A percentile compares a stretch with the other conserved stretches of the same genome.
These are phyloP conservation scores for Anorthoa munda DNA, from an alignment of 2,888 invertebrate species.

Conservation along the genomic window DNA sequence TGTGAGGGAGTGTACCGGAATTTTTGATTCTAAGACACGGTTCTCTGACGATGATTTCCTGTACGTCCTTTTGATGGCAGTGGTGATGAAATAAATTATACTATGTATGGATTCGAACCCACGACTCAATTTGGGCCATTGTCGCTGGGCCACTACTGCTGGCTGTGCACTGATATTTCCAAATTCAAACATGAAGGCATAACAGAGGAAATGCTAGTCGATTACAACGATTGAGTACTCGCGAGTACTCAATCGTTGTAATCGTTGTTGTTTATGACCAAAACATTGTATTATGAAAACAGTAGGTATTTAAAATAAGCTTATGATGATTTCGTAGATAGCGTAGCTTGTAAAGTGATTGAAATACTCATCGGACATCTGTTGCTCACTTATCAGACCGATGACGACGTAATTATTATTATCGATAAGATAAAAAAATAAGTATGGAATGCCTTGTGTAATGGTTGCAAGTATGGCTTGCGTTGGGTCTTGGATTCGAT, in stretches of 20 bases:
- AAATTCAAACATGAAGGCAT: no score
- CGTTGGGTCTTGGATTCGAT: background rate
- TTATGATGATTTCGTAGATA: background rate
- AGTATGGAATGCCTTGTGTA: background rate
- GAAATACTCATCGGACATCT: constrained; percentile 14
- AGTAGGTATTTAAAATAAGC: constrained; percentile 10
- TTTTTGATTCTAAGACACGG: background rate
- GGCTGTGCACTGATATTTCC: no score
- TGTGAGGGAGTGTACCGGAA: background rate
- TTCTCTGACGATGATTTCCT: background rate
- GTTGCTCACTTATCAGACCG: background rate
- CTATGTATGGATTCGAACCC: no score
- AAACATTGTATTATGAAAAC: background rate
- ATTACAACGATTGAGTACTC: background rate
- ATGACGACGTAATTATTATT: background rate
- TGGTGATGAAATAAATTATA: background rate
- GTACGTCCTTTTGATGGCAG: background rate
- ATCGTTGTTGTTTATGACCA: background rate
- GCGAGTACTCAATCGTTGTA: no score
- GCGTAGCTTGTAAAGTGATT: background rate
- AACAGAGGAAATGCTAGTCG: background rate
- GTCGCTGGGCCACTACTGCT: no score
- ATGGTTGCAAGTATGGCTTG: background rate
- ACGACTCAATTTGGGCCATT: no score
- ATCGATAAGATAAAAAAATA: background rate